Evolutionary conservation across 2,113 vertebrate species (phyloP), one percentile per base, ranked within the genome.

Genomic region (Sialia sialis): DNA sequence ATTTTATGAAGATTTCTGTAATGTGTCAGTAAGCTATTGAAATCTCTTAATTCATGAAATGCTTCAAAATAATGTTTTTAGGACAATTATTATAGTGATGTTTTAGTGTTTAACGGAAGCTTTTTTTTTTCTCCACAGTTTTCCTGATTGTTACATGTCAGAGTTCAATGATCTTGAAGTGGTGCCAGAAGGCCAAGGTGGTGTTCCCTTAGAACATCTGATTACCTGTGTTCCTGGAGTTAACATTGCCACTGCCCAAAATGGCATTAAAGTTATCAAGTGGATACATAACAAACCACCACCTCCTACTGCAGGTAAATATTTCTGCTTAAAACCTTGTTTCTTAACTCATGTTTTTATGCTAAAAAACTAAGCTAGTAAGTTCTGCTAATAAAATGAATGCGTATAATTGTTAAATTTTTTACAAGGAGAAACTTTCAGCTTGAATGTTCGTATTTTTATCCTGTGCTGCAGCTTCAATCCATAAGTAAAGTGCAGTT

Each of bases 281-380:
- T 99, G 99, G 99, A 98, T 99, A 97, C 99, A 99, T 95, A 99
- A 99, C 97, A 99, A 99, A 93, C 99, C 99, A 38, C 99, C 99
- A 1, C 98, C 97, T n/a, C 98, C 98, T 39, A 99, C 98, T 90
- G 95, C 98, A 82, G 99, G 99, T 99, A 97, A 82, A 8, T 59
- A 32, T 18, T 52, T 34, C 14, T 73, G 8, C 56, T 66, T 49
- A 22, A 66, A 59, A 38, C 19, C 1, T 34, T 32, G 56, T 29
- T 9, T 78, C 23, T 79, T 11, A 70, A 29, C 51, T 86, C 2
- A 20, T 25, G 7, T 69, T 69, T 72, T 62, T 55, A 38, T 23
- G 9, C 21, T 67, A 10, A 87, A 84, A 86, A 51, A 17, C 7
- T 29, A 38, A 32, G 8, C 13, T 36, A 6, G 1, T 64, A 43